A percentile compares a stretch with the other conserved stretches of the same genome.
Conservation (phyloP, 2,797 vertebrate genomes). For the Melopsittacus undulatus region DNA sequence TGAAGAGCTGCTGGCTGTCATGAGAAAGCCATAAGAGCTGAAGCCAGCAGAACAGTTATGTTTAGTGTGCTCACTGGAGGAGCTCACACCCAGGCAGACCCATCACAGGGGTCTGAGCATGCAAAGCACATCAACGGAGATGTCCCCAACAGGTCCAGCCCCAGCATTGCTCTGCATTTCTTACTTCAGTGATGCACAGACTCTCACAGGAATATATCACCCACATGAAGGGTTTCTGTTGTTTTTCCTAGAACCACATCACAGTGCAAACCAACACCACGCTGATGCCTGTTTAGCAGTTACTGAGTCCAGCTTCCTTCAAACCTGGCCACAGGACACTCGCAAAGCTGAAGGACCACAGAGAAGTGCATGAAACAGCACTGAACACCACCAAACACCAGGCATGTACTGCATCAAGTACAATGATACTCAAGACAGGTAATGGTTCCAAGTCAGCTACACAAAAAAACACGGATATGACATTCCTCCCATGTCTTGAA, state of each 20-base stretch:
- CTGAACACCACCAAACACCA: not conserved
- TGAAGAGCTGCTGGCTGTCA: not conserved
- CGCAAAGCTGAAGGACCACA: not conserved
- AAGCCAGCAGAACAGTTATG: not conserved
- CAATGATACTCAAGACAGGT: too few relatives aligned
- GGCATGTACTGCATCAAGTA: not conserved
- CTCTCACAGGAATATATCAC: accelerated
- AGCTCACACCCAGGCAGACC: not conserved
- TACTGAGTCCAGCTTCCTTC: not conserved
- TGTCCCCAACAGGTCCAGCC: not conserved
- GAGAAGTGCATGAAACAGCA: not conserved
- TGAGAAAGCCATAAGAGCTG: not conserved
- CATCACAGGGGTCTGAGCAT: not conserved
- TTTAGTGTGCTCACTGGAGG: not conserved
- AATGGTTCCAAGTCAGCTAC: not conserved
- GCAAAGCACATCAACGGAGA: accelerated
- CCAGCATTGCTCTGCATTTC: not conserved
- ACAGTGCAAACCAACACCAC: not conserved
- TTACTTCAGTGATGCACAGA: not conserved
- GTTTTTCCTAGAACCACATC: not conserved
- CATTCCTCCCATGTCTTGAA: not conserved
- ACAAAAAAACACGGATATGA: not conserved
- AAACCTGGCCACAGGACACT: not conserved
- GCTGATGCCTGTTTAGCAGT: not conserved
- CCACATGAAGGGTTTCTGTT: not conserved